A percentile compares a stretch with the other conserved stretches of the same genome.
phyloP scores from a whole-genome alignment of 2,888 invertebrate species.

The Geotrupes spiniger region DNA sequence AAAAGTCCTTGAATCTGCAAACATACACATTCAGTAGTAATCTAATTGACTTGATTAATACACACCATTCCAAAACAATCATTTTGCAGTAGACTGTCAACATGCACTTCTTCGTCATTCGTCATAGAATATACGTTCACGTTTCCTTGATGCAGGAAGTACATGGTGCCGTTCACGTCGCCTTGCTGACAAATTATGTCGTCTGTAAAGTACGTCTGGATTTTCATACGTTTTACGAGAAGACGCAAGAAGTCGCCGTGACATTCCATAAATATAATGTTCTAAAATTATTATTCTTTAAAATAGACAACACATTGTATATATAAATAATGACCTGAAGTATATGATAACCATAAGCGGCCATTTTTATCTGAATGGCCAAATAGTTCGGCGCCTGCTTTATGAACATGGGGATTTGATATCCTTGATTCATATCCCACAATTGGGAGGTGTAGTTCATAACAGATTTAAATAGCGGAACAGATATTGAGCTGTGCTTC shows the following conservation, averaged over 20 bases:
- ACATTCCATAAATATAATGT: slow-evolving; percentile 30
- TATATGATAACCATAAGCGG: slow-evolving; percentile 33
- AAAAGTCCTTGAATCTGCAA: slow-evolving; percentile 31
- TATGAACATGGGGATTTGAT: slow-evolving; percentile 30
- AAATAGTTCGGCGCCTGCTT: slow-evolving; percentile 28
- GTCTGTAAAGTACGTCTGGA: slow-evolving; percentile 26
- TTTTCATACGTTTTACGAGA: slow-evolving; percentile 25
- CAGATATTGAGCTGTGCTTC: slow-evolving; percentile 27
- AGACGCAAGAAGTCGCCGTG: slow-evolving; percentile 32
- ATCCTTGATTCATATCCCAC: slow-evolving; percentile 29
- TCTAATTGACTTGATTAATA: too few relatives aligned
- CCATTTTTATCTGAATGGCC: slow-evolving; percentile 28
- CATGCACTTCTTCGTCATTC: slow-evolving; percentile 29
- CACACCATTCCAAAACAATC: slow-evolving; percentile 34
- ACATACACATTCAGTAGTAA: too few relatives aligned
- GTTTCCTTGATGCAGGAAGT: slow-evolving; percentile 32
- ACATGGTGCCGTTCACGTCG: slow-evolving; percentile 33
- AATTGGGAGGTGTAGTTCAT: slow-evolving; percentile 30
- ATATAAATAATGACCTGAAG: slow-evolving; percentile 19
- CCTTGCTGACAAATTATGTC: slow-evolving; percentile 35
- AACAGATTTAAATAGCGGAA: slow-evolving; percentile 26
- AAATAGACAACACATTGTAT: not conserved
- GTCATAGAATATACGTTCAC: slow-evolving; percentile 26
- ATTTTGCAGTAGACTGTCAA: slow-evolving; percentile 24
- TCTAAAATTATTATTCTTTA: slow-evolving; percentile 17